These are phyloP conservation scores for Sitta carolinensis DNA, from an alignment of 2,797 vertebrate species.

Conservation along the genomic window DNA sequence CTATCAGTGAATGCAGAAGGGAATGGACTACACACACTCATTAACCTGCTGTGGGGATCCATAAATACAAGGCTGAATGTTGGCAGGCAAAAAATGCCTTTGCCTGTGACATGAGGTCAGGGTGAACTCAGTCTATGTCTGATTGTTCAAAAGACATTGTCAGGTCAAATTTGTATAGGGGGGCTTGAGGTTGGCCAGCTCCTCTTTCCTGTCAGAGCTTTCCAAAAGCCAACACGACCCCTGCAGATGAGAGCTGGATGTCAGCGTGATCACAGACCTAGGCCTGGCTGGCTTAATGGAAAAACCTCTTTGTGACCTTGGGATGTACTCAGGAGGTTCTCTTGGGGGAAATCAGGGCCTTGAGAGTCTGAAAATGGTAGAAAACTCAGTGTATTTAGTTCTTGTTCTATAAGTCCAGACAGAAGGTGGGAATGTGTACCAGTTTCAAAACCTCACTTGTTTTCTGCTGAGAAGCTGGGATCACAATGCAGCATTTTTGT, in stretches of 20 bases:
- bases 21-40: neutral
- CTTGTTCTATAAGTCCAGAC: fast-evolving
- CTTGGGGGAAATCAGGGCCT: neutral
- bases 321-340: neutral
- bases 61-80: neutral
- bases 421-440: neutral
- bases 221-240: fast-evolving
- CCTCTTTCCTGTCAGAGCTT: neutral
- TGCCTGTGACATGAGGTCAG: neutral
- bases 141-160: neutral
- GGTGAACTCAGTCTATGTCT: neutral
- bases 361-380: neutral
- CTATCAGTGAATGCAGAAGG: neutral
- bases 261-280: neutral
- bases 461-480: neutral
- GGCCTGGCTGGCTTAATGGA: neutral
- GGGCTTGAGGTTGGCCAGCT: neutral
- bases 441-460: neutral
- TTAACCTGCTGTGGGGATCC: neutral
- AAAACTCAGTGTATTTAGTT: neutral
- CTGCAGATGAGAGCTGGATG: neutral
- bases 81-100: neutral
- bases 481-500: neutral
- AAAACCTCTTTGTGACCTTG: neutral
- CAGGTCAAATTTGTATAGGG: neutral